Base-by-base conservation (phyloP, 2,113 vertebrate species). In the Saguinus imperator region DNA sequence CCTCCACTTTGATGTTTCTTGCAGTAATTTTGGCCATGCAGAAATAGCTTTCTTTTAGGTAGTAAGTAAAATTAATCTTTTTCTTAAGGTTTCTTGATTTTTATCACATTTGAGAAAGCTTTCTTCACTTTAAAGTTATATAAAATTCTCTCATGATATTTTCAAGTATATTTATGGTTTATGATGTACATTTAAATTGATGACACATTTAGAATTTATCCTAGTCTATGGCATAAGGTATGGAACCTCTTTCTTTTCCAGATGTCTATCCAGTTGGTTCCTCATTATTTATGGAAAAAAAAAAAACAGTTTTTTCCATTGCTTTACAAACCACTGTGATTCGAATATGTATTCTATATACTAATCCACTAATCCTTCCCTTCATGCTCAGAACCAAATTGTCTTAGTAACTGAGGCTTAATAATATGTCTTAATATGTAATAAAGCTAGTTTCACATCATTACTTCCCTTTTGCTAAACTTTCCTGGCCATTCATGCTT, bases 281-380 rank as follows among this genome's bases (percentile, higher is more conserved):
- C 58, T 86, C 40, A 94, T 77, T 82, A 73, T 81, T 96, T 96
- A 70, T 13, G 93, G 66, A 87, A 96, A 97, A 96, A 35, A 50
- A 50, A 17, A 52, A 52, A 50, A 50, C 8, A 70, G 40, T 94
- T 93, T 85, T 85, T 17, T 11, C 73, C 87, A 93, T 18, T 55
- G 17, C 45, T 88, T 43, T 88, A 79, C 8, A 88, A 87, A 35
- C 7, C 58, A 88, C 77, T 85, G 66, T 40, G 85, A 88, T 77
- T 73, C 50, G 79, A n/a, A 52, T 92, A 92, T 55, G 66, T 57
- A 80, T 90, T 87, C 76, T 83, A 83, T 89, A 77, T 87, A 81
- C 35, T 89, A 84, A 61, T 80, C 48, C 35, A 94, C 64, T 89
- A 73, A 57, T 66, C 37, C 91, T 64, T 96, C 66, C 89, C 20